Conservation (phyloP, 1,140 invertebrate species). For the Chymomyza costata region DNA sequence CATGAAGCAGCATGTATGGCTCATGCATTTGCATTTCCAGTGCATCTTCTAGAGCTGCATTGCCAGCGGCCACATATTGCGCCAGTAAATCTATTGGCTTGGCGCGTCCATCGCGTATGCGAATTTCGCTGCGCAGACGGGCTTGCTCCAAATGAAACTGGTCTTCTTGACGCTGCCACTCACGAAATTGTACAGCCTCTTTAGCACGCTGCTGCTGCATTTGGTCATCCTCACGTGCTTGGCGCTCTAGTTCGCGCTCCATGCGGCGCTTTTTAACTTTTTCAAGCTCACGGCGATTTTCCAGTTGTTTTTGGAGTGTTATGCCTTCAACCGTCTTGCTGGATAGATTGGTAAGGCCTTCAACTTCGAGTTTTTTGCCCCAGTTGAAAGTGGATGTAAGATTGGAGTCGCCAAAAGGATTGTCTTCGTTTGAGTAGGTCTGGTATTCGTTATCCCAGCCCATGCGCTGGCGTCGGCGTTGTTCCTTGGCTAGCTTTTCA, state of each 20-base stretch:
- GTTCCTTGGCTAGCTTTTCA: conserved; percentile 95
- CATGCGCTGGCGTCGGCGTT: conserved; percentile 91
- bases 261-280: conserved; percentile 94
- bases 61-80: conserved; percentile 90
- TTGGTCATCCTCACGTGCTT: conserved; percentile 93
- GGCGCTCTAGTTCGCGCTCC: conserved; percentile 92
- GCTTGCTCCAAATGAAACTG: conserved; percentile 94
- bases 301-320: conserved; percentile 91
- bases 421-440: conserved; percentile 98
- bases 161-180: conserved; percentile 97
- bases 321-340: conserved; percentile 89
- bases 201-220: conserved; percentile 91
- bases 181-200: conserved; percentile 95
- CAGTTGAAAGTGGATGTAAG: conserved; percentile 96
- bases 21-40: conserved; percentile 99
- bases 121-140: conserved; percentile 91
- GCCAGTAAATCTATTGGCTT: conserved; percentile 99
- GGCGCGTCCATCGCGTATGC: conserved; percentile 96
- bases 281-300: conserved; percentile 91
- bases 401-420: conserved; percentile 98
- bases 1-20: conserved; percentile 96
- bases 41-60: conserved; percentile 92
- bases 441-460: conserved; percentile 97
- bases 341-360: conserved; percentile 87
- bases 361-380: conserved; percentile 96